Percentiles rank a stretch among this genome's conserved stretches.
phyloP scores from a whole-genome alignment of 1,140 invertebrate genomes.

The Phymastichus coffea region DNA sequence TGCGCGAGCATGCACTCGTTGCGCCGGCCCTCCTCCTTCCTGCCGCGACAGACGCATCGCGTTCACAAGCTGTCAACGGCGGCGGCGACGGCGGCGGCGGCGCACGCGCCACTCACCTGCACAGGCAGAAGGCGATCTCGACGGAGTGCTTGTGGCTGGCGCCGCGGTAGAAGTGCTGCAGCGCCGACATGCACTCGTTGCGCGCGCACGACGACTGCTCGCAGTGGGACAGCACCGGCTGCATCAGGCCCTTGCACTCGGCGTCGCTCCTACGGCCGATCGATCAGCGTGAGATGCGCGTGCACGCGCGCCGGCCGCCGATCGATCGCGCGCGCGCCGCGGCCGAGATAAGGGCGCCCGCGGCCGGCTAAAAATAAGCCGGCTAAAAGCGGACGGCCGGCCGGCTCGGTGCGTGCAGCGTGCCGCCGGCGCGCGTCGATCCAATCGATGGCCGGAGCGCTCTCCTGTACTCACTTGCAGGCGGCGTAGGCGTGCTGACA shows the following conservation, averaged over 20 bases:
- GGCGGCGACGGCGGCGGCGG: neutral
- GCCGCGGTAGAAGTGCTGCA: conserved; percentile 81
- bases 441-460: no score
- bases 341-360: no score
- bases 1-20: conserved; percentile 85
- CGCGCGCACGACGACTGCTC: conserved; percentile 74
- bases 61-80: neutral
- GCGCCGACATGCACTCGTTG: conserved; percentile 83
- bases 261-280: conserved; percentile 64
- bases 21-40: conserved; percentile 77
- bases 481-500: conserved; percentile 53
- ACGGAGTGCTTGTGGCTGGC: conserved; percentile 76
- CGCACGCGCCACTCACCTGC: conserved; percentile 82
- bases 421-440: no score
- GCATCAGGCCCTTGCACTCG: conserved; percentile 72
- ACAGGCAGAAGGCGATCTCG: conserved; percentile 88
- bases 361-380: no score
- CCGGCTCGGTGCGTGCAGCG: no score
- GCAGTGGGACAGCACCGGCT: conserved; percentile 79
- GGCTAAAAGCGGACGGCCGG: no score
- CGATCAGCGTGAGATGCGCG: no score
- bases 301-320: no score
- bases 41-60: conserved; percentile 36
- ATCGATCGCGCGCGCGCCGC: no score
- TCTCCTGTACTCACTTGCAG: conserved; percentile 55